Percentiles rank a stretch among this genome's conserved stretches.
phyloP scores from a whole-genome alignment of 2,113 vertebrate genomes.

The Meleagris gallopavo region DNA sequence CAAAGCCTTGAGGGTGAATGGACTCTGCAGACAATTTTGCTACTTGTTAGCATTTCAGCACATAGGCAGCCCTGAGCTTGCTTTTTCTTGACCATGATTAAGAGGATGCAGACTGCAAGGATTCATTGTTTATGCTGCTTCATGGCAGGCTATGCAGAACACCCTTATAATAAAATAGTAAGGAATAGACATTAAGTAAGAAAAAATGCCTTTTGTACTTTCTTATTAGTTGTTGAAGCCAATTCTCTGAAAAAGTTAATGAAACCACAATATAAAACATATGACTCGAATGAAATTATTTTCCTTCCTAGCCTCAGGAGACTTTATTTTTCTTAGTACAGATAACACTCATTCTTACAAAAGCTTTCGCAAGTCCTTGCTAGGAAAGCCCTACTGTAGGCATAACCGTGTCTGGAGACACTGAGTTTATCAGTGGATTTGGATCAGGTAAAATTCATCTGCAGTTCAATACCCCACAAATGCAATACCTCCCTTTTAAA shows the following conservation, averaged over 20 bases:
- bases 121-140: neutral
- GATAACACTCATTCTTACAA: neutral
- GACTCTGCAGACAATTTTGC: neutral
- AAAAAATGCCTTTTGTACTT: neutral
- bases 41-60: rapidly evolving
- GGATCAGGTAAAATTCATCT: rapidly evolving
- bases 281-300: neutral
- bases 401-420: rapidly evolving
- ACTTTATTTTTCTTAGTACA: neutral
- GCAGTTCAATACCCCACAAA: neutral
- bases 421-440: neutral
- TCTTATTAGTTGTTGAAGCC: neutral
- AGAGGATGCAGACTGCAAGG: neutral
- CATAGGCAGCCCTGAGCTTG: rapidly evolving
- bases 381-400: neutral
- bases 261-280: neutral
- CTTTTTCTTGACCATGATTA: rapidly evolving
- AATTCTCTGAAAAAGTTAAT: neutral
- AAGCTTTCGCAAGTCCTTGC: neutral
- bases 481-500: neutral
- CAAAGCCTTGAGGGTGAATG: neutral
- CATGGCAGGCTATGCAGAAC: neutral
- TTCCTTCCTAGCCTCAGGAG: neutral
- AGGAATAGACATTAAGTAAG: neutral
- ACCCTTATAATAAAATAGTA: neutral